Conservation (phyloP, 2,797 vertebrate genomes). For the Anguilla obscura region DNA sequence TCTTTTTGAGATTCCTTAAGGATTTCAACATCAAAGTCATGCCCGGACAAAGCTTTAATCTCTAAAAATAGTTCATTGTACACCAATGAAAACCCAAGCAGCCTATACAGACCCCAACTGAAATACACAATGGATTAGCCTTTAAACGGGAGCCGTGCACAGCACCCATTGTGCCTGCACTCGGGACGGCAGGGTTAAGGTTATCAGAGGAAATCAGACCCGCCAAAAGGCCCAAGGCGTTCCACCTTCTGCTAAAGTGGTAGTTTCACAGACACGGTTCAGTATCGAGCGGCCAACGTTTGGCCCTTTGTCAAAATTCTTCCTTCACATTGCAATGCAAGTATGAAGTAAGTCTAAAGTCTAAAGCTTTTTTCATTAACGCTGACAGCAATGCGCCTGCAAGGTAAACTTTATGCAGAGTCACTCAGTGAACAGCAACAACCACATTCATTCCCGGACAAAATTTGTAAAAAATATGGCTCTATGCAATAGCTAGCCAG, state of each 20-base stretch:
- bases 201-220: constrained; percentile 29
- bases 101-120: background rate
- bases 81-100: background rate
- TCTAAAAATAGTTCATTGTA: constrained; percentile 10
- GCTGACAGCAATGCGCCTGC: background rate
- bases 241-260: background rate
- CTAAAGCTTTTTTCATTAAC: background rate
- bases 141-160: background rate
- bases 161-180: background rate
- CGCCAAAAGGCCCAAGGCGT: background rate
- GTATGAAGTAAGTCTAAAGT: background rate
- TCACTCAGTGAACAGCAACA: background rate
- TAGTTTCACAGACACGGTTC: background rate
- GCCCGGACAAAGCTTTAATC: background rate
- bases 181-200: background rate
- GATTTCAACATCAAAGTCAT: background rate
- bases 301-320: background rate
- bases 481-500: background rate
- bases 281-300: background rate
- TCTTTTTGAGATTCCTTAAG: background rate
- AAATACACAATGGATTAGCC: constrained; percentile 8
- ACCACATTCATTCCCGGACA: background rate
- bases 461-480: background rate
- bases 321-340: background rate
- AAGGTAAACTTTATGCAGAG: background rate